Percentiles rank a stretch among this genome's conserved stretches.
These are phyloP conservation scores for Temnothorax nylanderi DNA, from an alignment of 1,140 invertebrate genomes.

Conservation along the genomic window DNA sequence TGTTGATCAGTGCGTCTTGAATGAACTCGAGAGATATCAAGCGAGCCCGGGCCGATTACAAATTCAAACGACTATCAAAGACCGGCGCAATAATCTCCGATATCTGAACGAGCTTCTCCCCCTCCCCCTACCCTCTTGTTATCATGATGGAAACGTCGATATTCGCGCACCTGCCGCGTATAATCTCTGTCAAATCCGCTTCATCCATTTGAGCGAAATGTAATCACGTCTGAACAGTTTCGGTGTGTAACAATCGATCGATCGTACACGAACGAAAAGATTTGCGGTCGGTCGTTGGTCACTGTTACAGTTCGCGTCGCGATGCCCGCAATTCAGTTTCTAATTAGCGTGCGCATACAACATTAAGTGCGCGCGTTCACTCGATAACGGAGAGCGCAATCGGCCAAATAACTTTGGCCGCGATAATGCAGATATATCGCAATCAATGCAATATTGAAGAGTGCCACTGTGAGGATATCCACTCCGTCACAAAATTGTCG, in stretches of 20 bases:
- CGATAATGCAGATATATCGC: slow-evolving; percentile 28
- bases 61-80: slow-evolving; percentile 68
- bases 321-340: slow-evolving; percentile 50
- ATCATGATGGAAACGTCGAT: slow-evolving; percentile 69
- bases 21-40: slow-evolving; percentile 23
- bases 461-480: neutral
- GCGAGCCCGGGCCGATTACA: slow-evolving; percentile 47
- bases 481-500: slow-evolving; percentile 32
- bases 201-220: slow-evolving; percentile 61
- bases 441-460: slow-evolving; percentile 29
- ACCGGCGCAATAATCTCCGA: slow-evolving; percentile 20
- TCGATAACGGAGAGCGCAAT: slow-evolving; percentile 17
- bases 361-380: slow-evolving; percentile 38
- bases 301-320: slow-evolving; percentile 22
- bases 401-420: slow-evolving; percentile 22
- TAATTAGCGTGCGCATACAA: slow-evolving; percentile 34
- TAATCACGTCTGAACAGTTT: slow-evolving; percentile 46
- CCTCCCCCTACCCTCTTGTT: slow-evolving; percentile 36
- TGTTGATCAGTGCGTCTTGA: slow-evolving; percentile 4
- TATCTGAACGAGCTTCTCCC: slow-evolving; percentile 42
- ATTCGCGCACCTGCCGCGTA: slow-evolving; percentile 55
- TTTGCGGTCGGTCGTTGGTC: slow-evolving; percentile 39
- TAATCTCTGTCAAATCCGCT: slow-evolving; percentile 61
- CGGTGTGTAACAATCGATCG: slow-evolving; percentile 49
- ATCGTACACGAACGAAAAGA: slow-evolving; percentile 40